phyloP scores from a whole-genome alignment of 2,888 invertebrate genomes.

The Cerastoderma edule region DNA sequence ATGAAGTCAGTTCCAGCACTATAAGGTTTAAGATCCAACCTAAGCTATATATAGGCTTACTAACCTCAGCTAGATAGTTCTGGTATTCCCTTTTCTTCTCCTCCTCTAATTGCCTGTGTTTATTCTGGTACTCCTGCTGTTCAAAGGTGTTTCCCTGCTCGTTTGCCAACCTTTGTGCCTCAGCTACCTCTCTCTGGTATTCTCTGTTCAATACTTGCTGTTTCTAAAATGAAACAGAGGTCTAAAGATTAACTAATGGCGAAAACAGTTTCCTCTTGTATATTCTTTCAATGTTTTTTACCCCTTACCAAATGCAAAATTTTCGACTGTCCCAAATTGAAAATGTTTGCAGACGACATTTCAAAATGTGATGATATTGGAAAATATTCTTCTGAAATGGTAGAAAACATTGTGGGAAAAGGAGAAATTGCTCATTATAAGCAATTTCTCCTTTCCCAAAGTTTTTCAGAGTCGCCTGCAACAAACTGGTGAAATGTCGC shows the following conservation, averaged over 20 bases:
- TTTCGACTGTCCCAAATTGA: too few species aligned
- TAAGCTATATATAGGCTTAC: too few species aligned
- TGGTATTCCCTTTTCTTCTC: slow-evolving; percentile 78
- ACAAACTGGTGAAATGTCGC: too few species aligned
- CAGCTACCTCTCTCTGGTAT: slow-evolving; percentile 42
- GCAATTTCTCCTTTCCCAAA: background rate
- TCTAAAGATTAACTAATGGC: background rate
- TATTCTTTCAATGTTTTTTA: background rate
- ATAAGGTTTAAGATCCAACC: too few species aligned
- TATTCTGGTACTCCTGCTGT: slow-evolving; percentile 21
- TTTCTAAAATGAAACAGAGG: slow-evolving; percentile 32
- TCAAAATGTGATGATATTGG: too few species aligned
- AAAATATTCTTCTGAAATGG: too few species aligned
- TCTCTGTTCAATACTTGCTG: slow-evolving; percentile 51
- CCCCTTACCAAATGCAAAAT: too few species aligned
- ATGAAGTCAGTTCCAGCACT: too few species aligned
- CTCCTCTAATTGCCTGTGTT: slow-evolving; percentile 58
- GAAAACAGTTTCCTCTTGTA: background rate
- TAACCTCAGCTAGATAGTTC: slow-evolving; percentile 67
- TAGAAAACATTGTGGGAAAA: background rate
- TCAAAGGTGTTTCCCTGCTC: slow-evolving; percentile 19
- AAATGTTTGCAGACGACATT: too few species aligned
- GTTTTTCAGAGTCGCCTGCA: background rate
- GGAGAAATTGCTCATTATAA: slow-evolving; percentile 3
- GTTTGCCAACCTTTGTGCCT: slow-evolving; percentile 37